These are phyloP conservation scores for Peromyscus leucopus DNA, from an alignment of 2,113 vertebrate species.

Conservation along the genomic window DNA sequence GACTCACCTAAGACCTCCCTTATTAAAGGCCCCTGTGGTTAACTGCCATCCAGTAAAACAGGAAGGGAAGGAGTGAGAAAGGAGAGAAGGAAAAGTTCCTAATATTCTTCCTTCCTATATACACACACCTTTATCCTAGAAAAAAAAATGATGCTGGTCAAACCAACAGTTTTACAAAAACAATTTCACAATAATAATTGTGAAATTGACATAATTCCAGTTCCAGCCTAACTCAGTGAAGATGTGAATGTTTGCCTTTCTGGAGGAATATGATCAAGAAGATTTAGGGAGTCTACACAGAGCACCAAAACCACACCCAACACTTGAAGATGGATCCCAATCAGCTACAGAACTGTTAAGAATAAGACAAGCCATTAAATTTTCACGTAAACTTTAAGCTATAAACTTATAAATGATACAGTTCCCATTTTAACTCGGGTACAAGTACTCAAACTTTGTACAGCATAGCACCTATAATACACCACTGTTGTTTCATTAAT, in stretches of 20 bases:
- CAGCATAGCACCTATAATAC: not conserved
- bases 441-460: not conserved
- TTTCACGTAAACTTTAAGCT: not conserved
- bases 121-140: not conserved
- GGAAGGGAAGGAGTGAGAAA: not conserved
- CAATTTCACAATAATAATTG: not conserved
- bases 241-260: not conserved
- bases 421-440: constrained; percentile 6
- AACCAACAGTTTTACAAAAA: not conserved
- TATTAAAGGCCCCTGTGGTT: not conserved
- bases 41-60: not conserved
- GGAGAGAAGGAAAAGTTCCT: not conserved
- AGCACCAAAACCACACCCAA: too few species aligned
- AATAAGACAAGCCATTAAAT: not conserved
- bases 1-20: not conserved
- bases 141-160: not conserved
- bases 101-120: not conserved
- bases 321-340: not conserved
- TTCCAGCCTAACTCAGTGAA: not conserved
- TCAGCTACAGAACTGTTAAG: not conserved
- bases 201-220: not conserved
- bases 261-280: not conserved
- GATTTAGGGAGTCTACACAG: not conserved
- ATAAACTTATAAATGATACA: not conserved
- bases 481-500: not conserved